Percentiles rank a stretch among this genome's conserved stretches.
Conservation (phyloP, 2,113 vertebrate genomes). For the Sula dactylatra region DNA sequence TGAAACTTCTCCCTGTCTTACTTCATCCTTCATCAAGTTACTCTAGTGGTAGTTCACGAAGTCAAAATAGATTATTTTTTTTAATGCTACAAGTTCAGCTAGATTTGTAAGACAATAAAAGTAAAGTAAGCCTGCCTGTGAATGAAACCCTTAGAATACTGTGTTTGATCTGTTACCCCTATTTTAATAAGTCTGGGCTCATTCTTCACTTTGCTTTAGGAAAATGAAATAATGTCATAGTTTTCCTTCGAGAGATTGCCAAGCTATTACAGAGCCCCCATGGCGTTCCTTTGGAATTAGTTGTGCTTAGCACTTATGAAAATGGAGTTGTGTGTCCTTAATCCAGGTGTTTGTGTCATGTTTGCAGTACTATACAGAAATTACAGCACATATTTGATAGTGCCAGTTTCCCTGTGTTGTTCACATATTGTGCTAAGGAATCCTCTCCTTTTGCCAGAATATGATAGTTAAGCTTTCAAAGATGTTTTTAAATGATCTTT, state of each 20-base stretch:
- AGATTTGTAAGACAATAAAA: neutral
- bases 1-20: neutral
- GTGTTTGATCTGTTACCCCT: neutral
- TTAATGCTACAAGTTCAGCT: neutral
- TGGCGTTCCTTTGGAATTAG: neutral
- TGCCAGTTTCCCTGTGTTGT: neutral
- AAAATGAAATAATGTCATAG: conserved; percentile 19
- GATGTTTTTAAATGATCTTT: neutral
- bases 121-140: neutral
- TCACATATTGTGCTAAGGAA: neutral
- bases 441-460: neutral
- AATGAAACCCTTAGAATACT: neutral
- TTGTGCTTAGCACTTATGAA: neutral
- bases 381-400: neutral
- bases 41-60: neutral
- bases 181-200: neutral
- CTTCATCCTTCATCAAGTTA: neutral
- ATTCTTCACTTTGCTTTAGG: neutral
- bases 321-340: neutral
- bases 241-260: neutral
- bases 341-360: neutral
- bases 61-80: neutral
- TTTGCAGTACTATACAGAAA: neutral
- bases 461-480: neutral
- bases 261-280: neutral